Evolutionary conservation across 2,888 invertebrate genomes (phyloP).

Genomic region (Conistra vaccinii): DNA sequence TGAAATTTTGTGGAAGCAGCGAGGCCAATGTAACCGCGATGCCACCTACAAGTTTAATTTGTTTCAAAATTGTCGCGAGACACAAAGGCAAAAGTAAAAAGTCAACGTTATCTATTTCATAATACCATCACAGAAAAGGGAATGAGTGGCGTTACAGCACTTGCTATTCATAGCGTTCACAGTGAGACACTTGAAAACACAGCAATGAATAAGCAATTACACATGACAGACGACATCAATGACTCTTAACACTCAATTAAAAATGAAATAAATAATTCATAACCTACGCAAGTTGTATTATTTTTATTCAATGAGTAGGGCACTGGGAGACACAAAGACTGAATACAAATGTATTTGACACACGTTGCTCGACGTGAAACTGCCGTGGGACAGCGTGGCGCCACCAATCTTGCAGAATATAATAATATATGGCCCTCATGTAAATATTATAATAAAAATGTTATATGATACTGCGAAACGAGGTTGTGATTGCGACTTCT

Average conservation of each 20-base stretch:
- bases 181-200: conserved; percentile 68
- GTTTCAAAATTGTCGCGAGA: conserved; percentile 79
- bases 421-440: conserved; percentile 57
- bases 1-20: conserved; percentile 85
- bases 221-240: conserved; percentile 69
- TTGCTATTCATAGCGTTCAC: conserved; percentile 65
- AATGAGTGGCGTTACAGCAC: conserved; percentile 32
- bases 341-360: conserved; percentile 82
- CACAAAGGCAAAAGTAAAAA: conserved; percentile 66
- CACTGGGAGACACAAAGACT: conserved; percentile 72
- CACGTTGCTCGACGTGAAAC: conserved; percentile 71
- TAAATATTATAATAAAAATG: conserved; percentile 60
- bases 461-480: conserved; percentile 46
- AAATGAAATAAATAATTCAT: conserved; percentile 83
- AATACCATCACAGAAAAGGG: conserved; percentile 46
- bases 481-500: conserved; percentile 36
- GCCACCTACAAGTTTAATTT: conserved; percentile 85
- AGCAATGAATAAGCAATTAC: conserved; percentile 73
- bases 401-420: conserved; percentile 68
- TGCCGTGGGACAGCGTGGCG: conserved; percentile 81
- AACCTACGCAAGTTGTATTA: conserved; percentile 73
- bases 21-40: conserved; percentile 78
- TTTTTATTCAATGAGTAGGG: conserved; percentile 81
- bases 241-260: conserved; percentile 79
- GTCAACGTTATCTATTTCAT: conserved; percentile 68